Percentiles rank a stretch among this genome's conserved stretches.
Evolutionary conservation across 2,113 vertebrate species (phyloP).

Genomic region (Cheirogaleus medius): DNA sequence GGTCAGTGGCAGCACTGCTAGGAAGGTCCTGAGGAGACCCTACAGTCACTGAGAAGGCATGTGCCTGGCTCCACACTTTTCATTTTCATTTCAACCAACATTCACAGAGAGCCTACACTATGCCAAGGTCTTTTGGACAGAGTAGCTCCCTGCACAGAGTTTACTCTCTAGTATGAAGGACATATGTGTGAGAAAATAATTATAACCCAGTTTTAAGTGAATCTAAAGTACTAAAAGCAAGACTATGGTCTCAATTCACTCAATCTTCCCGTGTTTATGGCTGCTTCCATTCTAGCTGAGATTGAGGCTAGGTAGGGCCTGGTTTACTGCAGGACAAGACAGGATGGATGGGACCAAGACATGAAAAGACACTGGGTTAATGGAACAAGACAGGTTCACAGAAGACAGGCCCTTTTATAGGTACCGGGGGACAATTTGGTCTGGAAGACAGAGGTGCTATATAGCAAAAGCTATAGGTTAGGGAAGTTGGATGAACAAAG

Average conservation of each 20-base stretch:
- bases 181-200: neutral
- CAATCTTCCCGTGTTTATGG: neutral
- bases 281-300: neutral
- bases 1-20: neutral
- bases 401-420: neutral
- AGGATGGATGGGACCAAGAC: neutral
- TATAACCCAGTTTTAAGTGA: neutral
- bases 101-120: neutral
- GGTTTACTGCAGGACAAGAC: neutral
- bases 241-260: neutral
- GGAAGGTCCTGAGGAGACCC: neutral
- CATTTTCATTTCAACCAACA: neutral
- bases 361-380: neutral
- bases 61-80: neutral
- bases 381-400: neutral
- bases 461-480: neutral
- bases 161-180: neutral
- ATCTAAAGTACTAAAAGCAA: neutral
- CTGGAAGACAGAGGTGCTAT: neutral
- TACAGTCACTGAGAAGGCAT: neutral
- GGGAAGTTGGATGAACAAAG: neutral
- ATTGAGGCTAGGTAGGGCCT: neutral
- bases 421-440: neutral
- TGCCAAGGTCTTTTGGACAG: neutral
- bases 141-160: neutral